phyloP scores from a whole-genome alignment of 2,797 vertebrate genomes.

The Pipistrellus kuhlii region DNA sequence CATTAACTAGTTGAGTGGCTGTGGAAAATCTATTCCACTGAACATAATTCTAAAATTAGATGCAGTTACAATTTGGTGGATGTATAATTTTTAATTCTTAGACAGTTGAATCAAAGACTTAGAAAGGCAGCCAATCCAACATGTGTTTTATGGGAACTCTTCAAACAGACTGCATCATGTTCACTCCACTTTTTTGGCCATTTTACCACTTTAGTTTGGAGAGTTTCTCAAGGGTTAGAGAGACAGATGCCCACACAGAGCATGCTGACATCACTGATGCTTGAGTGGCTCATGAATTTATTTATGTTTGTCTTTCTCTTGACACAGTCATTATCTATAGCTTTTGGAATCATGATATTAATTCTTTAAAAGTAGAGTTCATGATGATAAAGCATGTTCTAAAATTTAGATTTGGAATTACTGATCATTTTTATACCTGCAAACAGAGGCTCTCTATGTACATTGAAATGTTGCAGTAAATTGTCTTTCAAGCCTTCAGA shows the following conservation, averaged over 20 bases:
- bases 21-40: neutral
- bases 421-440: slow-evolving; percentile 1
- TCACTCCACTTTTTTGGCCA: neutral
- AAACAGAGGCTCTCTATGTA: neutral
- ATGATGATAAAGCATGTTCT: neutral
- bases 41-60: neutral
- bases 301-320: slow-evolving; percentile 51
- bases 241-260: slow-evolving; percentile 1
- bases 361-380: neutral
- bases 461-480: neutral
- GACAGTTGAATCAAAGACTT: neutral
- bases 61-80: neutral
- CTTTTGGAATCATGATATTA: neutral
- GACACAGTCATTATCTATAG: neutral
- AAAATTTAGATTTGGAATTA: slow-evolving; percentile 29
- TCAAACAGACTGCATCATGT: neutral
- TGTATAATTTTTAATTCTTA: neutral
- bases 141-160: neutral
- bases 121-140: neutral
- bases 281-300: neutral
- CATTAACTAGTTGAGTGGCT: neutral
- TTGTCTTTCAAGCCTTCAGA: slow-evolving; percentile 9
- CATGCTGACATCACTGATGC: neutral
- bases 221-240: neutral
- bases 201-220: neutral